These are phyloP conservation scores for Rhinolophus sinicus DNA, from an alignment of 2,113 vertebrate genomes.

Conservation along the genomic window DNA sequence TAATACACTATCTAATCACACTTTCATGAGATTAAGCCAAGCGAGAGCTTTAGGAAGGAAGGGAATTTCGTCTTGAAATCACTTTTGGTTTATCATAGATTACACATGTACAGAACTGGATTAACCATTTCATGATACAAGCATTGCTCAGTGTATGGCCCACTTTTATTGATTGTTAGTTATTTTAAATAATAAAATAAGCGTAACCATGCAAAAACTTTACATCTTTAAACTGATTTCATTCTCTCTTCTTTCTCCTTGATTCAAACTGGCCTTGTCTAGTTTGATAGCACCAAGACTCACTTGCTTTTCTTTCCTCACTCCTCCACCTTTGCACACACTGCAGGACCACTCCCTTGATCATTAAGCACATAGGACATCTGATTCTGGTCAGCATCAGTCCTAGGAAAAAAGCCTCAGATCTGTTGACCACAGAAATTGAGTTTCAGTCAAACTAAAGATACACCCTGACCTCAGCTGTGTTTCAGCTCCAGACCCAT, in stretches of 20 bases:
- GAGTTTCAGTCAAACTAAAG: background rate
- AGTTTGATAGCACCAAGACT: background rate
- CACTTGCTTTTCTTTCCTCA: background rate
- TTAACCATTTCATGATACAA: background rate
- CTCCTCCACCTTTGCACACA: too few relatives aligned
- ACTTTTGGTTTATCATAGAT: background rate
- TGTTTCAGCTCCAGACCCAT: background rate
- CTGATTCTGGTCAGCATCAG: background rate
- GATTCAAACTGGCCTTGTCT: background rate
- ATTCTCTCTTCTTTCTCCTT: background rate
- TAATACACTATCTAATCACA: background rate
- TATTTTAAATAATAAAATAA: background rate
- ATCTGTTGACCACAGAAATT: background rate
- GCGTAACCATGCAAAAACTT: background rate
- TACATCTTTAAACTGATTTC: background rate
- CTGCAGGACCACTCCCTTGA: background rate
- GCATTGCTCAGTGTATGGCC: background rate
- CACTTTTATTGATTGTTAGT: background rate
- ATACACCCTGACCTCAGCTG: background rate
- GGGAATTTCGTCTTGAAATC: background rate
- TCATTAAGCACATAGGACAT: background rate
- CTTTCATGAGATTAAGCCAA: background rate
- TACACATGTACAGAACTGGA: background rate
- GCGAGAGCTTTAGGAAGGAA: background rate
- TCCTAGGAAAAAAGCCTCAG: background rate